These are phyloP conservation scores for Taxidea taxus DNA, from an alignment of 2,113 vertebrate species.

Conservation along the genomic window DNA sequence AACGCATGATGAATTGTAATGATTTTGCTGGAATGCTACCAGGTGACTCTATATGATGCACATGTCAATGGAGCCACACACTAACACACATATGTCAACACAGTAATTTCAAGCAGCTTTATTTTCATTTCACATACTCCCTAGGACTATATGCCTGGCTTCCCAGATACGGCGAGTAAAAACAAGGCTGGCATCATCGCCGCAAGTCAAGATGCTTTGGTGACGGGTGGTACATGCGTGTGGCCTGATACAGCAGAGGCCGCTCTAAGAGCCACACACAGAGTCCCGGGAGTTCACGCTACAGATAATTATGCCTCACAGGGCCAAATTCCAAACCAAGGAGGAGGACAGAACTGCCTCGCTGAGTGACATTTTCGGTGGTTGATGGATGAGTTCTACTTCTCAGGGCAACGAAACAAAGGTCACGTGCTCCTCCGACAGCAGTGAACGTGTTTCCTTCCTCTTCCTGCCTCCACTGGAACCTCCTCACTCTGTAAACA, in stretches of 20 bases:
- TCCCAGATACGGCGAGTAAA: neutral
- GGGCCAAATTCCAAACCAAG: constrained; percentile 49
- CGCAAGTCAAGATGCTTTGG: accelerated
- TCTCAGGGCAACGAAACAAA: constrained; percentile 51
- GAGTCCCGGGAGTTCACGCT: constrained; percentile 47
- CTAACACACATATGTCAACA: accelerated
- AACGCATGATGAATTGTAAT: constrained; percentile 25
- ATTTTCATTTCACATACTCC: neutral
- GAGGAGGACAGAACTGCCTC: constrained; percentile 15
- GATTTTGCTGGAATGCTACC: constrained; percentile 30
- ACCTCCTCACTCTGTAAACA: neutral
- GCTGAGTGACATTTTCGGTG: constrained; percentile 39
- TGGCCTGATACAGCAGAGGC: neutral
- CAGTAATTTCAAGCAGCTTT: neutral
- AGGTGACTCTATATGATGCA: neutral
- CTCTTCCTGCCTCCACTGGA: constrained; percentile 1
- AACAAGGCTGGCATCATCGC: neutral
- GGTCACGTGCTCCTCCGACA: neutral
- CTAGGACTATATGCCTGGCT: neutral
- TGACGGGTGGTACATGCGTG: accelerated
- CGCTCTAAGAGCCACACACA: neutral
- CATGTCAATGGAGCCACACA: accelerated
- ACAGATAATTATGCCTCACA: constrained; percentile 64
- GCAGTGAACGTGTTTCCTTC: neutral
- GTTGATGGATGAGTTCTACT: constrained; percentile 56